Conservation (phyloP, 2,113 vertebrate genomes). For the Percina caprodes region DNA sequence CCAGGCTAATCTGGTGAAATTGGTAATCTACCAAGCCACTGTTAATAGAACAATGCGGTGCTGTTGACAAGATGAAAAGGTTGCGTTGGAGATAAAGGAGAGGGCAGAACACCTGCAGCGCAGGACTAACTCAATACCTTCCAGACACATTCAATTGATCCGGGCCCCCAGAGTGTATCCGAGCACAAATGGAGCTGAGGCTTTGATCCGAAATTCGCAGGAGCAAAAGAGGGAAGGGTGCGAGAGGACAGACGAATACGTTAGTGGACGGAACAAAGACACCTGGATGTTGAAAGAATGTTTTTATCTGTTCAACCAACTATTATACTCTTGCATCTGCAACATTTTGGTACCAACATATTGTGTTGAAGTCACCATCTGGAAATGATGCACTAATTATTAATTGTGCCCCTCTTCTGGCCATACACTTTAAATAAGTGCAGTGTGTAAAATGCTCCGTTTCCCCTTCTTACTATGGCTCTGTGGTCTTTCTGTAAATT, state of each 20-base stretch:
- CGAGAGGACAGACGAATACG: conserved; percentile 7
- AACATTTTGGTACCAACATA: background rate
- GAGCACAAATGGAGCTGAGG: conserved; percentile 50
- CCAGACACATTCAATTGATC: conserved; percentile 61
- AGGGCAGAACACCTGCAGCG: conserved; percentile 37
- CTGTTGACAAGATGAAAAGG: conserved; percentile 34
- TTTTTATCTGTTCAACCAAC: conserved; percentile 17
- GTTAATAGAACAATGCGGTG: conserved; percentile 57
- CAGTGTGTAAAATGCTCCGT: conserved; percentile 23
- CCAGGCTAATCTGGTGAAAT: conserved; percentile 51
- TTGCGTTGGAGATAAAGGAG: conserved; percentile 36
- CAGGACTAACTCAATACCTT: conserved; percentile 47
- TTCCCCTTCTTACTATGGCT: background rate
- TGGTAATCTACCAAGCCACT: conserved; percentile 45
- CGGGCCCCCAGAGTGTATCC: conserved; percentile 27
- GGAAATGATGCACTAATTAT: conserved; percentile 9
- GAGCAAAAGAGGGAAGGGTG: conserved; percentile 28
- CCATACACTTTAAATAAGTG: conserved; percentile 1
- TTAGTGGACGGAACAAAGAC: background rate
- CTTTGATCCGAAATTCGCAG: conserved; percentile 66
- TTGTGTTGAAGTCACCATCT: conserved; percentile 14
- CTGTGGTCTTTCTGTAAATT: conserved; percentile 36
- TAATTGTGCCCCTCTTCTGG: background rate
- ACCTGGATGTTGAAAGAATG: conserved; percentile 4
- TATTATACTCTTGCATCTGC: background rate